Base-by-base conservation (phyloP, 2,797 vertebrate genomes). In the Distichodus sexfasciatus region DNA sequence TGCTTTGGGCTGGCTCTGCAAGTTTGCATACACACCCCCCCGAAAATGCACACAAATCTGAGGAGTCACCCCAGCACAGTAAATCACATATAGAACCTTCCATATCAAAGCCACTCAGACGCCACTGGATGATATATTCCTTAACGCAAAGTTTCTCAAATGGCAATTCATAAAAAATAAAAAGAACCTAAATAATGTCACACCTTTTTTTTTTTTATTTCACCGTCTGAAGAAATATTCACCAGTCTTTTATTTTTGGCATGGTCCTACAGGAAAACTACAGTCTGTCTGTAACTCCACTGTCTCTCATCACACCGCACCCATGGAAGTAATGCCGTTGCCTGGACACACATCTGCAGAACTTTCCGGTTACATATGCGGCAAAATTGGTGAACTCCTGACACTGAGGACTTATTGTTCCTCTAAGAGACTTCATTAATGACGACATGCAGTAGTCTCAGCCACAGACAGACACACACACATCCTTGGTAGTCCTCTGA, bases 331-430 rank as follows among this genome's bases (percentile, higher is more conserved):
- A 57, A 73, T 55, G 24, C 7, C 51, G 84, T 87, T 80, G 78
- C 81, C 77, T 82, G 81, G 85, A 85, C 79, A 88, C 87, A 77
- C 81, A 86, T 87, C 82, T 83, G 51, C 78, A 76, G 77, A 71
- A 44, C 31, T 2, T 43, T 66, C 66, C 36, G 21, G 50, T 67
- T 68, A 65, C 38, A 46, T 36, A 28, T 4, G 10, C 36, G 43
- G n/a, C 28, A 67, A 50, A 73, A 62, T 72, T 69, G 55, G 28
- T 31, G 23, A 23, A 72, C 64, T 61, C 53, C 73, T 54, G 53
- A 75, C 28, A 41, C 43, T 72, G 64, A 63, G 43, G 36, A 65
- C 35, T 66, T 60, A 64, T 75, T 77, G 76, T 81, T 76, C 43
- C 80, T 71, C 28, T 53, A 53, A 47, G 15, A 26, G 35, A 36